These are phyloP conservation scores for Montipora foliosa DNA, from an alignment of 64 coral and sea anemone genomes.

Conservation along the genomic window DNA sequence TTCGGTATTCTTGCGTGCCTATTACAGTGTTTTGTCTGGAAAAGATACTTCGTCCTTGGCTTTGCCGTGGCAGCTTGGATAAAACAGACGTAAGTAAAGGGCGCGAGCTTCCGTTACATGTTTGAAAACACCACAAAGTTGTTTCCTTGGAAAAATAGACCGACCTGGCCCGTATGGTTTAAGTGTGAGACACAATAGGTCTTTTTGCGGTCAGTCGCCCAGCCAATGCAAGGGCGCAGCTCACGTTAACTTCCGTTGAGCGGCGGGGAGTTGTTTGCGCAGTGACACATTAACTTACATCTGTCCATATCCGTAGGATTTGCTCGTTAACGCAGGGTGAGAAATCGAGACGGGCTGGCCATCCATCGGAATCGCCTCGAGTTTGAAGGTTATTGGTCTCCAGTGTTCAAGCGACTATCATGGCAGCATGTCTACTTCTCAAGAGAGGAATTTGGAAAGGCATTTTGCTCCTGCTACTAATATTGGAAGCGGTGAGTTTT, in stretches of 20 bases:
- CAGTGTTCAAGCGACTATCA: constrained; percentile 19
- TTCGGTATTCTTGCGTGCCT: not conserved
- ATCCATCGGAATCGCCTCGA: constrained; percentile 14
- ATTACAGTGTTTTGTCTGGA: not conserved
- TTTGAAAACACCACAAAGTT: constrained; percentile 1
- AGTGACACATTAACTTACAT: not conserved
- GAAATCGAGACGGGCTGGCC: not conserved
- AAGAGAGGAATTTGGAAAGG: constrained; percentile 10
- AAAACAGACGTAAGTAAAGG: not conserved
- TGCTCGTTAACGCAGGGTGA: not conserved
- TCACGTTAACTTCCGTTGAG: constrained; percentile 33
- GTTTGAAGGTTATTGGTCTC: constrained; percentile 30
- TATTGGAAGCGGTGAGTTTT: constrained; percentile 27
- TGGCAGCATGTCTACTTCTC: not conserved
- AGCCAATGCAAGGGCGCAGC: not conserved
- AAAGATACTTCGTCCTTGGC: not conserved
- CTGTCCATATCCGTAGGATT: constrained; percentile 24
- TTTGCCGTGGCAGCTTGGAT: not conserved
- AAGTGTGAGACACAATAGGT: not conserved
- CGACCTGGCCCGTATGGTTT: not conserved
- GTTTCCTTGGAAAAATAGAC: not conserved
- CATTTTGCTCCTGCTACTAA: not conserved
- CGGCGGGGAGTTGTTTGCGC: not conserved
- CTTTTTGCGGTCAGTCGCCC: not conserved
- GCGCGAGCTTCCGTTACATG: not conserved